A percentile compares a stretch with the other conserved stretches of the same genome.
These are phyloP conservation scores for Arizona elegans DNA, from an alignment of 2,113 vertebrate genomes.

Conservation along the genomic window DNA sequence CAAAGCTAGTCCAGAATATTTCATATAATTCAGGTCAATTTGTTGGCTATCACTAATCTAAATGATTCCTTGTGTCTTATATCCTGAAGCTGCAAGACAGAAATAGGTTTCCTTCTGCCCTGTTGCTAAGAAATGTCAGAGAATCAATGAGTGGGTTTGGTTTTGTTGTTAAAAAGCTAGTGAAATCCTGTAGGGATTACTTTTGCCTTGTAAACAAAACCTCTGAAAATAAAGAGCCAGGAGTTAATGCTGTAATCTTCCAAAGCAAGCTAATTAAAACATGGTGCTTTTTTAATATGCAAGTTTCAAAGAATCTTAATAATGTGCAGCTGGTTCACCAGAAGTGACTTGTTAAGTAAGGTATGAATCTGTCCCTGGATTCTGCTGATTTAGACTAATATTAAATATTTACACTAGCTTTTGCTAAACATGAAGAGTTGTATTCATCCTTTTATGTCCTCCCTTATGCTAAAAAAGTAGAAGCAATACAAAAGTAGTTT, in stretches of 20 bases:
- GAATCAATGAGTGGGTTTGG: neutral
- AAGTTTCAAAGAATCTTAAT: neutral
- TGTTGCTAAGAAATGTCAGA: neutral
- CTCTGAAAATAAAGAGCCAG: neutral
- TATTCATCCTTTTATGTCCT: neutral
- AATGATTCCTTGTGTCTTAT: neutral
- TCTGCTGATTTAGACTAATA: neutral
- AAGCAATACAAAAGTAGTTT: neutral
- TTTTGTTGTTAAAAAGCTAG: neutral
- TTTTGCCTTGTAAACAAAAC: neutral
- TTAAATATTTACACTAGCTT: neutral
- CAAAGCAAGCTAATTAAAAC: neutral
- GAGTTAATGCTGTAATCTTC: neutral
- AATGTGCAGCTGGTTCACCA: neutral
- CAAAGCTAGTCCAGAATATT: neutral
- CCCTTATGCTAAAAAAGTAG: neutral
- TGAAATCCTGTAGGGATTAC: neutral
- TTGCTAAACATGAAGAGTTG: neutral
- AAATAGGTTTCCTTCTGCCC: neutral
- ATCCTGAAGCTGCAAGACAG: neutral
- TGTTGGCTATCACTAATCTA: neutral
- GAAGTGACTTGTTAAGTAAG: neutral
- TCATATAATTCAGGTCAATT: neutral
- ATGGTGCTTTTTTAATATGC: too few species aligned
- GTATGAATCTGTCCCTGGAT: neutral